A percentile compares a stretch with the other conserved stretches of the same genome.
Conservation (phyloP, 2,888 invertebrate genomes). For the Synanthedon vespiformis region DNA sequence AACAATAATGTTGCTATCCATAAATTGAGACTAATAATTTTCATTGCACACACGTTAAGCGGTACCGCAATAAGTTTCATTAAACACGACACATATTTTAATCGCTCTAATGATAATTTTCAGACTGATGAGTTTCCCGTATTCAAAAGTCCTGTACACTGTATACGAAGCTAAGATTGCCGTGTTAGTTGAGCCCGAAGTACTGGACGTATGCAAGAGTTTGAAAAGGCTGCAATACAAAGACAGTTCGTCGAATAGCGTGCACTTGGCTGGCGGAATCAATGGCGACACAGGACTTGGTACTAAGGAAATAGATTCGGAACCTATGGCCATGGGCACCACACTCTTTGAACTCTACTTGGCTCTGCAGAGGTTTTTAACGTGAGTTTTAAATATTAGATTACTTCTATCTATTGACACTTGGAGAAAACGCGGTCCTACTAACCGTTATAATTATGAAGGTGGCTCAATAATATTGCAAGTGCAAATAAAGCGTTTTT, state of each 20-base stretch:
- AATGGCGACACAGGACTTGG: constrained; percentile 65
- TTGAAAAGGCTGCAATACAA: constrained; percentile 74
- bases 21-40: too few relatives aligned
- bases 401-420: neutral
- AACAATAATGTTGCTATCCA: too few relatives aligned
- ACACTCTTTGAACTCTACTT: constrained; percentile 93
- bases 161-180: constrained; percentile 80
- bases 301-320: constrained; percentile 59
- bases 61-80: too few relatives aligned
- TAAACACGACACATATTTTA: too few relatives aligned
- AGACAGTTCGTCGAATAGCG: constrained; percentile 49
- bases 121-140: constrained; percentile 79
- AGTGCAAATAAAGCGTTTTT: too few relatives aligned
- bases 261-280: constrained; percentile 62
- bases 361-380: constrained; percentile 86
- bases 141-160: constrained; percentile 78
- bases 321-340: constrained; percentile 85
- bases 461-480: too few relatives aligned
- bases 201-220: constrained; percentile 79
- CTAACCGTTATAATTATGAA: too few relatives aligned
- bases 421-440: neutral
- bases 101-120: constrained; percentile 17
- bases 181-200: constrained; percentile 77
- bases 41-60: too few relatives aligned
- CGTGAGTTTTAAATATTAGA: constrained; percentile 55